Conservation (phyloP, 2,113 vertebrate species). For the Nothocercus nigrocapillus region DNA sequence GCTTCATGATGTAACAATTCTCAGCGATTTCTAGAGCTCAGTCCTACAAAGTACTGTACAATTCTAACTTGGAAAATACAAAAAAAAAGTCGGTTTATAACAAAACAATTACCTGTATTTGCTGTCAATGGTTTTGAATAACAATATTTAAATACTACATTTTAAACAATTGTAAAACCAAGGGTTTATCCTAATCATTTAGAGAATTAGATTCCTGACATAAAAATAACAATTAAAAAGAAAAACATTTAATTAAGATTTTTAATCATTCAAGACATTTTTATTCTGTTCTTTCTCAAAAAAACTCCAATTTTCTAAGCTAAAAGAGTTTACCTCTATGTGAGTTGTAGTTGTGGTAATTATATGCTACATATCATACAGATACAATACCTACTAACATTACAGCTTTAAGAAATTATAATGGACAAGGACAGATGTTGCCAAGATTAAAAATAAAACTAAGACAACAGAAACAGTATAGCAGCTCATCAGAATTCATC, state of each 20-base stretch:
- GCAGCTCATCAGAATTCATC: constrained; percentile 70
- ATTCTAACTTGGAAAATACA: neutral
- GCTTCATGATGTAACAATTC: accelerated
- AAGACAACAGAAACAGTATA: constrained; percentile 9
- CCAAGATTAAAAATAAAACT: constrained; percentile 43
- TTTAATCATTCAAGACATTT: neutral
- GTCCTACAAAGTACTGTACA: neutral
- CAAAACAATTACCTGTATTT: neutral
- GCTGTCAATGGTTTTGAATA: neutral
- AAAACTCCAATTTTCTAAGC: neutral
- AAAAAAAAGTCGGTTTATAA: neutral
- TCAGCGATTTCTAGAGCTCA: neutral
- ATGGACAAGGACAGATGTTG: constrained; percentile 1
- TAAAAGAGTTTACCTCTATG: neutral
- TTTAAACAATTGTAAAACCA: neutral
- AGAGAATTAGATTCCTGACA: neutral
- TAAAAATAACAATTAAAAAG: neutral
- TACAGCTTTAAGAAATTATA: neutral
- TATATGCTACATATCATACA: neutral
- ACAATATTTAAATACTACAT: neutral
- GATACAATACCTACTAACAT: neutral
- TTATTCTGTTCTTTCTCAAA: neutral
- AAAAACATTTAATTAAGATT: neutral
- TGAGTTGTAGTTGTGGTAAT: neutral
- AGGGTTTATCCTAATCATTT: neutral